Base-by-base conservation (phyloP, 2,113 vertebrate species). In the Cavia aperea region DNA sequence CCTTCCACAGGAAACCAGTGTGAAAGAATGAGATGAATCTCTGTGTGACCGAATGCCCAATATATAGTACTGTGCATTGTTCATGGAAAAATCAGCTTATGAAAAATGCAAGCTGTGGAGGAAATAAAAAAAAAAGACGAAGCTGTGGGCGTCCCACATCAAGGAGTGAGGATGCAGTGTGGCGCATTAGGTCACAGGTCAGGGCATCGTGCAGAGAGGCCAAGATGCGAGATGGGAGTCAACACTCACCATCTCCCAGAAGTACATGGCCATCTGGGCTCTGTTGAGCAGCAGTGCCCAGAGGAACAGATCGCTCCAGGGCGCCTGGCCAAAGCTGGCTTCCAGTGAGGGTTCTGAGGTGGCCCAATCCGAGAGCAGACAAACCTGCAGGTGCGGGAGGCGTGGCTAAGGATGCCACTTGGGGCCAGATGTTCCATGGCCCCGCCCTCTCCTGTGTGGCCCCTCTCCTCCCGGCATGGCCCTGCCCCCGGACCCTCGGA, bases 241-340 rank as follows among this genome's bases (percentile, higher is more conserved):
- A 3, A 33, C 21, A 49, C 95, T 98, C 96, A 98, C 98, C 98
- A 98, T 98, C 96, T 99, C 98, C 98, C 98, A 99, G 97, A 98
- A 99, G 95, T 98, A 98, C 63, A 98, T 23, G 16, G 98, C 98
- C 98, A 99, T 99, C 91, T 98, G 98, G 5, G 96, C 95, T 29
- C 98, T 97, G 96, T 98, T 98, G 93, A 99, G 97, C 6, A 99
- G 95, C 66, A 99, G 94, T 0, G 98, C 98, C 98, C 98, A 99
- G 88, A 98, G 97, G 75, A 98, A 98, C 77, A 99, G 98, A 49
- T 98, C 97, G 0, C 96, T 97, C 98, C 98, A 99, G 29, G 98
- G 98, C 1, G 94, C 95, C 62, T 89, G 89, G 19, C 93, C 95
- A 81, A 98, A 63, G 56, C 78, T 54, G 88, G 86, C 10, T 0